Base-by-base conservation (phyloP, 1,140 invertebrate species). In the Campoletis sonorensis region DNA sequence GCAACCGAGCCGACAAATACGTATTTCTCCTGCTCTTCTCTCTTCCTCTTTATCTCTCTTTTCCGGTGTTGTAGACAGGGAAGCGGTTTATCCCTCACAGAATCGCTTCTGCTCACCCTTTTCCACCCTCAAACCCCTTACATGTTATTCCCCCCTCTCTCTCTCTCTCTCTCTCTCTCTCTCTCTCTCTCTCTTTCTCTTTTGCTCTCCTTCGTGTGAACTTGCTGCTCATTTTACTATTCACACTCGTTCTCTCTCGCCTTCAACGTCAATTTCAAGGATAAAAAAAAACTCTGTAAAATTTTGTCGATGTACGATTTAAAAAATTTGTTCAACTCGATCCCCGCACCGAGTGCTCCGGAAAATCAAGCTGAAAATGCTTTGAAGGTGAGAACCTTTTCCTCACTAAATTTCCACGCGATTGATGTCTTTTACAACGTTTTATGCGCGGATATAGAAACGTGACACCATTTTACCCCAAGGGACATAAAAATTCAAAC, bases 1-100 rank as follows among this genome's bases (percentile, higher is more conserved):
- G 83, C 84, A 81, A 81, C 76, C 71, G 73, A 85, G 81, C 83
- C 83, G 84, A 85, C 82, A 87, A 86, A 86, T 85, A 85, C 86
- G 84, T 84, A 26, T 77, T 76, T 15, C 70, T 49, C 45, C 58
- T 23, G 79, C 27, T 64, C 61, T 27, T 8, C 61, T 26, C 23
- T 64, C 37, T 54, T 71, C 61, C 51, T 58, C 18, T 81, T 4
- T 61, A 8, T 61, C 80, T 85, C 83, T 85, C 79, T 85, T 83
- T 86, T 86, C 85, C 82, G 61, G 37, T 33, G 15, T 23, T 70
- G 18, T 33, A 27, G 67, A 33, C 11, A 5, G 30, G 18, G 67
- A 30, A 70, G 27, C 67, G 27, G 30, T 70, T 70, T 70, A 70
- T 70, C 67, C 67, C 67, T 70, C 67, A n/a, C 27, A 70, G 30